Conservation (phyloP, 2,888 invertebrate genomes). For the Eilema sororculum region DNA sequence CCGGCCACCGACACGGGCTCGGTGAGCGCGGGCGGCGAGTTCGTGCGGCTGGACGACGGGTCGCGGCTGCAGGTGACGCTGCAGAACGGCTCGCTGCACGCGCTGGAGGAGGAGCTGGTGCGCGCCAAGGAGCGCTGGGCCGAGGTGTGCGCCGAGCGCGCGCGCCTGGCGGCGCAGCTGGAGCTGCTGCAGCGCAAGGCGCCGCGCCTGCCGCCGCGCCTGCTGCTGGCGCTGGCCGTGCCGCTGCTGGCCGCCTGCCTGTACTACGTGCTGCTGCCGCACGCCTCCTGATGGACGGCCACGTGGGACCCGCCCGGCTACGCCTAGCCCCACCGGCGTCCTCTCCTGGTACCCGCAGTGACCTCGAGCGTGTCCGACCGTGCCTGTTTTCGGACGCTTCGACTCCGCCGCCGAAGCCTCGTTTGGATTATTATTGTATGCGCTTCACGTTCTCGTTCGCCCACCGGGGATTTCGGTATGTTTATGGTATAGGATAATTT, state of each 20-base stretch:
- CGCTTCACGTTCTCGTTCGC: slow-evolving; percentile 55
- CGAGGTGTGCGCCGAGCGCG: slow-evolving; percentile 88
- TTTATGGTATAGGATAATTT: slow-evolving; percentile 71
- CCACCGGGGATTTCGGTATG: slow-evolving; percentile 58
- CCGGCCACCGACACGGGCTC: slow-evolving; percentile 18
- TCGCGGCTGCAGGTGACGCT: slow-evolving; percentile 69
- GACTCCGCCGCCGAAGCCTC: slow-evolving; percentile 53
- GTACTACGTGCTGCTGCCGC: slow-evolving; percentile 88
- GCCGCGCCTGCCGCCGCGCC: slow-evolving; percentile 81
- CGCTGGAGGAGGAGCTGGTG: slow-evolving; percentile 91
- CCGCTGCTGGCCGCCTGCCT: slow-evolving; percentile 86
- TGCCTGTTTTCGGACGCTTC: slow-evolving; percentile 29
- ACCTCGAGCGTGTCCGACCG: slow-evolving; percentile 13
- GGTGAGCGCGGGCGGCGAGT: slow-evolving; percentile 48
- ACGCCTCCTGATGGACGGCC: slow-evolving; percentile 89
- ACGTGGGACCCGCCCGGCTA: slow-evolving; percentile 85
- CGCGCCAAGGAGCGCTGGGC: slow-evolving; percentile 91
- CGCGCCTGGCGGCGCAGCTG: slow-evolving; percentile 86
- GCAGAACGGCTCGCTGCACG: slow-evolving; percentile 86
- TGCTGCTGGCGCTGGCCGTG: slow-evolving; percentile 79
- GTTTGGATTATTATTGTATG: slow-evolving; percentile 54
- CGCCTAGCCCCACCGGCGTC: slow-evolving; percentile 62
- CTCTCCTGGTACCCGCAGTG: slow-evolving; percentile 18
- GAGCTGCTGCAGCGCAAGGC: slow-evolving; percentile 85
- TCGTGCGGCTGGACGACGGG: slow-evolving; percentile 70